Conservation (phyloP, 2,888 invertebrate species). For the Nemotelus pantherinus region DNA sequence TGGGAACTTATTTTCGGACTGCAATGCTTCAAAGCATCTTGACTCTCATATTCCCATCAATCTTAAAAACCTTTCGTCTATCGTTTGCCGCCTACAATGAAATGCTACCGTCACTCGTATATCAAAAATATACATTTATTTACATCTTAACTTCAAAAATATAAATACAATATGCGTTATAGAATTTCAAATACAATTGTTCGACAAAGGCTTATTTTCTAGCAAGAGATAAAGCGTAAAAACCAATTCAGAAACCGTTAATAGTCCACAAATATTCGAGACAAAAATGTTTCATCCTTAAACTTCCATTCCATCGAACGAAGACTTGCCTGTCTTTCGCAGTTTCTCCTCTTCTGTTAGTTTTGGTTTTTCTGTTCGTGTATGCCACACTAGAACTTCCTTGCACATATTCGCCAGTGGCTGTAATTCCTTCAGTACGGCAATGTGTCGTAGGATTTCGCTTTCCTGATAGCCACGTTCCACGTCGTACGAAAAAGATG, state of each 20-base stretch:
- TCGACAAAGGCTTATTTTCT: no score
- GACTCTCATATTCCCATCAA: no score
- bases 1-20: no score
- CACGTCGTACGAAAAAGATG: slow-evolving; percentile 84
- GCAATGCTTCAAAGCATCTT: no score
- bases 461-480: slow-evolving; percentile 91
- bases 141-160: not conserved
- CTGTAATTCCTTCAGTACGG: slow-evolving; percentile 80
- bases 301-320: slow-evolving; percentile 72
- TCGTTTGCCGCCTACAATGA: no score
- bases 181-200: no score
- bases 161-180: not conserved
- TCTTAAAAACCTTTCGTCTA: no score
- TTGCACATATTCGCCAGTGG: slow-evolving; percentile 91
- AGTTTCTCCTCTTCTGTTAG: slow-evolving; percentile 74
- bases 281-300: slow-evolving; percentile 53
- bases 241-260: no score
- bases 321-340: slow-evolving; percentile 66
- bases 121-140: not conserved
- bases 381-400: slow-evolving; percentile 99
- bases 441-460: slow-evolving; percentile 80
- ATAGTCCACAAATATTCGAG: not conserved
- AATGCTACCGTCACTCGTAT: not conserved
- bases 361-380: slow-evolving; percentile 89
- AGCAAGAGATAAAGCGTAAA: not conserved